Conservation (phyloP, 2,888 invertebrate genomes). For the Crocallis elinguaria region DNA sequence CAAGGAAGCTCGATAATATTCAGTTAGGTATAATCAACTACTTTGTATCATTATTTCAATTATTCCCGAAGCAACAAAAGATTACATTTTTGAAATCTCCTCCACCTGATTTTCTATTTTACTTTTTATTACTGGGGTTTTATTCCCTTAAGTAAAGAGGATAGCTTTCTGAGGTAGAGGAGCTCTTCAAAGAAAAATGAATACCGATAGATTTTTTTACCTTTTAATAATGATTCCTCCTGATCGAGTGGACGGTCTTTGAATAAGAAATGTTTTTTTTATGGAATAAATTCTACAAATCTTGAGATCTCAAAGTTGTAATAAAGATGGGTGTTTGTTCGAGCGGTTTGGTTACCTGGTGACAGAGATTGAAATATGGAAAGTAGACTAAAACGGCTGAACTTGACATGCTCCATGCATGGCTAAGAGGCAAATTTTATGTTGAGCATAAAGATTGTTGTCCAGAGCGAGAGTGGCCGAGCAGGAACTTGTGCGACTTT, state of each 20-base stretch:
- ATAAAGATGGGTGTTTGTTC: not conserved
- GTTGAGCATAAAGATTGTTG: no score
- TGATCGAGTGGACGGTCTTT: constrained; percentile 31
- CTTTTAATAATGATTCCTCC: constrained; percentile 39
- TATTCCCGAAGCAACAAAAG: constrained; percentile 28
- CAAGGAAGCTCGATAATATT: constrained; percentile 12
- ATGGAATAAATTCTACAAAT: constrained; percentile 31
- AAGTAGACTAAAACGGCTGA: no score
- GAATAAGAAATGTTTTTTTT: constrained; percentile 31
- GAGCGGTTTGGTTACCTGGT: not conserved
- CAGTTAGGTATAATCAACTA: constrained; percentile 1
- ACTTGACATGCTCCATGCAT: no score
- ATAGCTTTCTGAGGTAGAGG: constrained; percentile 27
- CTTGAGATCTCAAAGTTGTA: not conserved
- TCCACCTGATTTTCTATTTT: constrained; percentile 16
- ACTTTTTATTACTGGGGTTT: constrained; percentile 28
- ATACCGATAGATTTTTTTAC: constrained; percentile 36
- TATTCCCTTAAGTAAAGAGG: constrained; percentile 19
- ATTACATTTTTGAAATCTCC: constrained; percentile 26
- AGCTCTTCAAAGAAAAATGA: constrained; percentile 36
- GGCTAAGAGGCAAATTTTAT: no score
- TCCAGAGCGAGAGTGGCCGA: no score
- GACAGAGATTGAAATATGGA: no score
- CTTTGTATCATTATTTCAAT: constrained; percentile 30
- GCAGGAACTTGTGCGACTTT: no score